Conservation (phyloP, 2,797 vertebrate species). For the Bradypus variegatus region DNA sequence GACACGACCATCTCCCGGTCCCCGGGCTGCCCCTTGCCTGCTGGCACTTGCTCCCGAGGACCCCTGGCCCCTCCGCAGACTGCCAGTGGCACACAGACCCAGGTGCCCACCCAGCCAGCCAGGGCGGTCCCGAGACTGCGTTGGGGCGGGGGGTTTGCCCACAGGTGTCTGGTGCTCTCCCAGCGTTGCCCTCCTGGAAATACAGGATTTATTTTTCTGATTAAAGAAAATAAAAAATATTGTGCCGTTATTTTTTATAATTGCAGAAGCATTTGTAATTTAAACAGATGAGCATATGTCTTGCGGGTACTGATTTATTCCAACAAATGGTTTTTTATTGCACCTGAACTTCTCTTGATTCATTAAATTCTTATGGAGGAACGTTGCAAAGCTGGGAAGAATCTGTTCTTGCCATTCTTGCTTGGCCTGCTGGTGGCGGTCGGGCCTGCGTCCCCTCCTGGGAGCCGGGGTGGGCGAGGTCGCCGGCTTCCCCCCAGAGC, state of each 20-base stretch:
- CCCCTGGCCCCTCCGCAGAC: background rate
- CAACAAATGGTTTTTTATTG: background rate
- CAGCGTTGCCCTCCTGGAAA: constrained; percentile 45
- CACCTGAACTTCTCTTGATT: constrained; percentile 53
- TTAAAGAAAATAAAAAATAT: constrained; percentile 69
- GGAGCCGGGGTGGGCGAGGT: too few species aligned
- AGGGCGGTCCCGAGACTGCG: too few species aligned
- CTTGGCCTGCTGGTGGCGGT: too few species aligned
- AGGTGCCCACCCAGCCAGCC: too few species aligned
- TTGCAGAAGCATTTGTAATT: constrained; percentile 60
- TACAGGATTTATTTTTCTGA: constrained; percentile 63
- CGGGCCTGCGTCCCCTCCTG: too few species aligned
- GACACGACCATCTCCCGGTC: too few species aligned
- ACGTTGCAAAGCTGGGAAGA: background rate
- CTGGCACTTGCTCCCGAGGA: too few species aligned
- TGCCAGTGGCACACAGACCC: too few species aligned
- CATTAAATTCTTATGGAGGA: constrained; percentile 51
- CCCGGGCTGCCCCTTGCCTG: too few species aligned
- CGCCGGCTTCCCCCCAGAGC: too few species aligned
- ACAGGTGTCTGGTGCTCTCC: background rate
- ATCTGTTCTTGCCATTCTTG: too few species aligned
- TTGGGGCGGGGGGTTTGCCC: background rate
- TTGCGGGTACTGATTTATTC: constrained; percentile 54
- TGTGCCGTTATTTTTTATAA: constrained; percentile 66
- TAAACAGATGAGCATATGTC: constrained; percentile 54